Percentiles rank a stretch among this genome's conserved stretches.
These are phyloP conservation scores for Catharus minimus DNA, from an alignment of 2,113 vertebrate species.

Conservation along the genomic window DNA sequence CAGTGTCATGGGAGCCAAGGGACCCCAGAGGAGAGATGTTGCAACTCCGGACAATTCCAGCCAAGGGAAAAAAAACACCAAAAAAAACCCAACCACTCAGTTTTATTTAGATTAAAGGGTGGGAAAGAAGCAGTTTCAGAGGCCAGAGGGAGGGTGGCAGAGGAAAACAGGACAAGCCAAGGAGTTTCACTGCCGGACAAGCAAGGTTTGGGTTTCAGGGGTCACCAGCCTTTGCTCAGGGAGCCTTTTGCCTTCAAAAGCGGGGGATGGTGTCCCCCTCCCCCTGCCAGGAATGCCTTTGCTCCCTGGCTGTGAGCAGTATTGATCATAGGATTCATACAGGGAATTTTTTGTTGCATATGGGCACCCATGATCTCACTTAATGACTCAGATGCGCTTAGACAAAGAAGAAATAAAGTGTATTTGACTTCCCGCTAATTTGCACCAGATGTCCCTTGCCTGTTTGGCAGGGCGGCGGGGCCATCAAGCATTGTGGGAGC, in stretches of 20 bases:
- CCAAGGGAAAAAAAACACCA: not conserved
- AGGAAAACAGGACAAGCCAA: slow-evolving; percentile 22
- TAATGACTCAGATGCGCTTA: slow-evolving; percentile 61
- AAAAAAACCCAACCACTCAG: not conserved
- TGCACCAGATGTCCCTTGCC: slow-evolving; percentile 59
- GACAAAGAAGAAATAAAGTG: slow-evolving; percentile 60
- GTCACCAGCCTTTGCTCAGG: not conserved
- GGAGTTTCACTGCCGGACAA: not conserved
- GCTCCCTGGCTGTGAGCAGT: not conserved
- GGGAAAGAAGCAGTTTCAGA: slow-evolving; percentile 68
- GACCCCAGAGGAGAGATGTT: slow-evolving; percentile 77
- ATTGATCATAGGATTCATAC: not conserved
- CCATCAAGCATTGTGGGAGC: slow-evolving; percentile 32
- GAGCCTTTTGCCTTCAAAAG: not conserved
- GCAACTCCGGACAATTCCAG: slow-evolving; percentile 61
- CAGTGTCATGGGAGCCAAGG: slow-evolving; percentile 78
- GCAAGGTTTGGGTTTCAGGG: not conserved
- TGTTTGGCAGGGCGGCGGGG: not conserved
- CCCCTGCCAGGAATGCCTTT: not conserved
- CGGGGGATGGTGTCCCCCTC: fast-evolving
- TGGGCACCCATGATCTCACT: slow-evolving; percentile 56
- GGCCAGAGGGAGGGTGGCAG: slow-evolving; percentile 19
- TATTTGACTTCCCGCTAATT: slow-evolving; percentile 63
- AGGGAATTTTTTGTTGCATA: not conserved
- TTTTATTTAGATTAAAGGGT: slow-evolving; percentile 82